Base-by-base conservation (phyloP, 2,888 invertebrate species). In the Polydrusus cervinus region DNA sequence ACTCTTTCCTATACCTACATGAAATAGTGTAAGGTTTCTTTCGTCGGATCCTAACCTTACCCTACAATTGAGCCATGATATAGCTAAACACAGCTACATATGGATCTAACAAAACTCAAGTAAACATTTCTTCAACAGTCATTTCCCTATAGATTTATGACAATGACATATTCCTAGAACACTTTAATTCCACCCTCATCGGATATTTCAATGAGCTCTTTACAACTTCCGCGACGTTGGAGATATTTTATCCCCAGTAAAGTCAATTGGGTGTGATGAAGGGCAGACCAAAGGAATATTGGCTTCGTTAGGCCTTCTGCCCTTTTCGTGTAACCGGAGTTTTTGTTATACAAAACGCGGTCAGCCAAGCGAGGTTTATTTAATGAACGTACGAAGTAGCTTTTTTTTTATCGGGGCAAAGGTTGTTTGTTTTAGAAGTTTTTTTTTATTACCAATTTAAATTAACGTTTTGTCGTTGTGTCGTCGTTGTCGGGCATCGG, bases 131-230 rank as follows among this genome's bases (percentile, higher is more conserved):
- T 43, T 14, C 13, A 8, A n/a, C 10, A 62, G 18, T 43, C 20
- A 20, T 34, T n/a, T 43, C 43, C 7, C n/a, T 43, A 43, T 25
- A 43, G 43, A 9, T 9, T 43, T 62, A 34, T 18, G 18, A 47
- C 62, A 38, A 43, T 62, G 38, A 43, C 34, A 57, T 57, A n/a
- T n/a, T n/a, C n/a, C n/a, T n/a, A 34, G 14, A 34, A 57, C 34
- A 57, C 57, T 34, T 34, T 51, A 60, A 11, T 61, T 62, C 53
- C 64, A 43, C 85, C 84, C 82, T 82, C 84, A 83, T 83, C 85
- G 85, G 85, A 86, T 86, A 86, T 86, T 85, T 85, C 86, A 86
- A 86, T 86, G 86, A 85, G 84, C 84, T 83, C 82, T 85, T 85
- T 86, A 87, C 86, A 86, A 86, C 86, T 86, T 86, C 86, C 86